Percentiles rank a stretch among this genome's conserved stretches.
Evolutionary conservation across 2,888 invertebrate genomes (phyloP).

Genomic region (Iselma pallidipennis): DNA sequence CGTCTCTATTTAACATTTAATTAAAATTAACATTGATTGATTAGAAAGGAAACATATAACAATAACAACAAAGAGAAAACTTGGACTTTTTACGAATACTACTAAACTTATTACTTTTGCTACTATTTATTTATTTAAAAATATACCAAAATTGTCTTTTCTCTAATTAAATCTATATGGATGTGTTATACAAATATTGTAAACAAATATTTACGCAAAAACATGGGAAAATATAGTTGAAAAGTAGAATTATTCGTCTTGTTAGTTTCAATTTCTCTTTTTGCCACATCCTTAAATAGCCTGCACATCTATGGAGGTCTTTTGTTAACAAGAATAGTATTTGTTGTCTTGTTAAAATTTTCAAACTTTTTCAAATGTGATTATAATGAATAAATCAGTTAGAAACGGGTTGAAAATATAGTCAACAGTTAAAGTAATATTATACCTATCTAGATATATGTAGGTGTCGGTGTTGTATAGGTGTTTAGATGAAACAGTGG

Average conservation of each 20-base stretch:
- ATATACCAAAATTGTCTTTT: too few relatives aligned
- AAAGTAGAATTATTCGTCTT: not conserved
- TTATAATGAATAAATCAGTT: not conserved
- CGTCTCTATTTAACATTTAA: conserved; percentile 20
- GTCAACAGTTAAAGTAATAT: conserved; percentile 38
- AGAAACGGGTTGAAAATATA: conserved; percentile 34
- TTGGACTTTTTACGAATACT: not conserved
- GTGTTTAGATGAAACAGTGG: conserved; percentile 31
- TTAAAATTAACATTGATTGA: conserved; percentile 22
- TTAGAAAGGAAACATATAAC: conserved; percentile 17
- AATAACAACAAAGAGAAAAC: not conserved
- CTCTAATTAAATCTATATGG: too few relatives aligned
- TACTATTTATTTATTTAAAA: not conserved
- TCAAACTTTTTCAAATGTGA: not conserved
- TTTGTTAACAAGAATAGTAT: not conserved
- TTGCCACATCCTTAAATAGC: not conserved
- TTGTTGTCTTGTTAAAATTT: not conserved
- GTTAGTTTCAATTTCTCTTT: not conserved
- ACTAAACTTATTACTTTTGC: not conserved
- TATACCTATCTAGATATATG: conserved; percentile 35
- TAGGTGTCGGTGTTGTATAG: conserved; percentile 36
- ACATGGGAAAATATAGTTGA: not conserved
- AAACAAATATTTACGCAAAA: too few relatives aligned
- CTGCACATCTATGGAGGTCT: not conserved
- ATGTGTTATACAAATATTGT: too few relatives aligned